Conservation (phyloP, 2,113 vertebrate genomes). For the Mormoops blainvillei region DNA sequence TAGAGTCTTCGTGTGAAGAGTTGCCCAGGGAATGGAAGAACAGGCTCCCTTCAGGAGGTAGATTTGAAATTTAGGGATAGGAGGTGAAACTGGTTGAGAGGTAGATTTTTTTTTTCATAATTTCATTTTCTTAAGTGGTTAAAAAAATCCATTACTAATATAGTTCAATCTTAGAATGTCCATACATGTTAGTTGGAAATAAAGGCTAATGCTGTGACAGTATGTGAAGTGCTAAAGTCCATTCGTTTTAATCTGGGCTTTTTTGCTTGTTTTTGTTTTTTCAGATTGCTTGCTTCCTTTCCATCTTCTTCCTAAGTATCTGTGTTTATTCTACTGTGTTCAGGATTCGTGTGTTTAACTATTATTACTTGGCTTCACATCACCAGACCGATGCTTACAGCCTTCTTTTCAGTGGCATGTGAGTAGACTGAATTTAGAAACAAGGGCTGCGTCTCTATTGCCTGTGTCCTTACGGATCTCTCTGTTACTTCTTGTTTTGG, state of each 20-base stretch:
- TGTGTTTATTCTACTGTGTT: conserved; percentile 97
- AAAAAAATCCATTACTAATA: neutral
- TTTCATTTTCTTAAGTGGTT: neutral
- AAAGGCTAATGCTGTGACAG: neutral
- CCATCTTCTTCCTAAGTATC: conserved; percentile 93
- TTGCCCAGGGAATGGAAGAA: neutral
- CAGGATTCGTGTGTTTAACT: conserved; percentile 94
- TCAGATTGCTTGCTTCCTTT: conserved; percentile 93
- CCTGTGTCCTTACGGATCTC: neutral
- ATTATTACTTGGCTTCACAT: conserved; percentile 93
- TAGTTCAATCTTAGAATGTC: conserved; percentile 20
- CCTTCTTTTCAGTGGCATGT: conserved; percentile 97
- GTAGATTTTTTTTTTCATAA: neutral
- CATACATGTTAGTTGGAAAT: neutral
- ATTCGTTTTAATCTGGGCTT: neutral
- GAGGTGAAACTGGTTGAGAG: neutral
- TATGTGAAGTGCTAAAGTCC: neutral
- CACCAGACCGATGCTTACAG: conserved; percentile 97
- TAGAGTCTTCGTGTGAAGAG: neutral
- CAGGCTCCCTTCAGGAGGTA: neutral
- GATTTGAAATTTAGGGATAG: neutral
- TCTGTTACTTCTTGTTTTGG: neutral
- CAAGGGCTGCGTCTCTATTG: neutral
- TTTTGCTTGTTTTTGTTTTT: conserved; percentile 14
- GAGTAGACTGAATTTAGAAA: conserved; percentile 68